Conservation (phyloP, 2,113 vertebrate species). For the Gulo gulo region DNA sequence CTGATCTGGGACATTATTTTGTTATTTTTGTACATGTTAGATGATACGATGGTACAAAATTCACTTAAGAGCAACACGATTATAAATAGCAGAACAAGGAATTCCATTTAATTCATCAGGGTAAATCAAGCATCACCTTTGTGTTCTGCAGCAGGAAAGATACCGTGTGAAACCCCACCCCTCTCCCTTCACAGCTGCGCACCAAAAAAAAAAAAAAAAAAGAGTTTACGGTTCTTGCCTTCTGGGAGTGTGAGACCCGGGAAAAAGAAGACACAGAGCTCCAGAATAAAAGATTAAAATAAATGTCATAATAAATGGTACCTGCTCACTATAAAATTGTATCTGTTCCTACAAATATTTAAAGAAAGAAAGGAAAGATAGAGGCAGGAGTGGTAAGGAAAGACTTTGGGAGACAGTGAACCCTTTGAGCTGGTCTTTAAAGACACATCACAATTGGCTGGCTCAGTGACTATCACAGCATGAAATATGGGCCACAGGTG, state of each 20-base stretch:
- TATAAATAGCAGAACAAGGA: background rate
- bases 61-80: background rate
- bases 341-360: background rate
- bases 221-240: background rate
- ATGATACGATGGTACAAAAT: background rate
- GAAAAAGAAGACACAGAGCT: background rate
- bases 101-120: background rate
- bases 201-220: background rate
- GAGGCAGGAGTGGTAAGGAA: background rate
- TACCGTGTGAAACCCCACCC: background rate
- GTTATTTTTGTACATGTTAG: background rate
- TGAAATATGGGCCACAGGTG: background rate
- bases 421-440: background rate
- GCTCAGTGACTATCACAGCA: background rate
- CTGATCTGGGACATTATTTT: background rate
- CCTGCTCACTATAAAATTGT: background rate
- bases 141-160: background rate
- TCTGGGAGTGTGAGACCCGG: background rate
- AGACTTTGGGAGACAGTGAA: background rate
- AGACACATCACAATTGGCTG: background rate
- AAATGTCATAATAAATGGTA: background rate
- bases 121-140: background rate
- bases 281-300: background rate
- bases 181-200: background rate
- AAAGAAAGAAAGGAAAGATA: background rate